Base-by-base conservation (phyloP, 2,888 invertebrate genomes). In the Dolichomitus sp. region DNA sequence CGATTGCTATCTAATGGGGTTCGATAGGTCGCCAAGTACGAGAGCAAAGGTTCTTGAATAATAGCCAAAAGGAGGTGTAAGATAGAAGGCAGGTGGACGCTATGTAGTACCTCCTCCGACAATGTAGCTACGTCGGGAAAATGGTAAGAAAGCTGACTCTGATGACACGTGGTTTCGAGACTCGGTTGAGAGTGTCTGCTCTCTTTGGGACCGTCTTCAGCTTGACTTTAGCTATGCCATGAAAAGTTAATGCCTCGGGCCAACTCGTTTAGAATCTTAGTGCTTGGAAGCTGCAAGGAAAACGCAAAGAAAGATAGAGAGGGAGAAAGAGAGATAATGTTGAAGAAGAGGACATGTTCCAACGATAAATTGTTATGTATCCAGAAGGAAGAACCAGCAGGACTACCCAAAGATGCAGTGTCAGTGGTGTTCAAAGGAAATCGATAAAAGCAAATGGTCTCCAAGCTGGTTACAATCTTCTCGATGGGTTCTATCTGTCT, bases 341-440 rank as follows among this genome's bases (percentile, higher is more conserved):
- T 57, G 45, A 54, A 80, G 74, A 37, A 7, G 65, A 14, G 40
- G 27, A 61, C 78, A 75, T 83, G 80, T 57, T 68, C 69, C 6
- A 50, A 73, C 82, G 63, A 86, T 85, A 85, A 86, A 86, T 86
- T 85, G 83, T 86, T 86, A 86, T 86, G 85, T 86, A 81, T 80
- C 82, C 80, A 52, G 23, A 23, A 23, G 65, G 65, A 75, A 80
- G 74, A 19, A 70, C 75, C 48, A 76, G 61, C 73, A 52, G 27
- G 74, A 61, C 14, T 54, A 27, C 9, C 66, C 52, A 57, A 54
- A 59, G 57, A 80, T 78, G 85, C 85, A 68, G 82, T 76, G 85
- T 84, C 85, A 80, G 80, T 63, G 42, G 63, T 37, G 59, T 79
- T 50, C 27, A 37, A 57, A 33, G 57, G 33, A 72, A 83, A 75